These are phyloP conservation scores for Polyommatus iphigenia DNA, from an alignment of 2,888 invertebrate species.

Conservation along the genomic window DNA sequence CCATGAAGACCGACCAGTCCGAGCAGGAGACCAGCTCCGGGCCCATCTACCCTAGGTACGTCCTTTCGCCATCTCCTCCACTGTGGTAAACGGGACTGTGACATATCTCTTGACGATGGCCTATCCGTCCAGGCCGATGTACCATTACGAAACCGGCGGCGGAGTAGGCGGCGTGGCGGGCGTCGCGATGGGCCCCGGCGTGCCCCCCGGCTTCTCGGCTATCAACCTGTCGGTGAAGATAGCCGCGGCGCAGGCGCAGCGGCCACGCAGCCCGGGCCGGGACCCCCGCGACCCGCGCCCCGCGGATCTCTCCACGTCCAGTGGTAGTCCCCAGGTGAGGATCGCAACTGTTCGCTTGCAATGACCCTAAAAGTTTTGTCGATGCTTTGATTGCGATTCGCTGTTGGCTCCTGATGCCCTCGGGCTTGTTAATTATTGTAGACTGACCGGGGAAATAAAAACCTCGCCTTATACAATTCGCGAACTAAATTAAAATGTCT, in stretches of 20 bases:
- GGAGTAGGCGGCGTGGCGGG: conserved; percentile 80
- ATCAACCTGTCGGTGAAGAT: conserved; percentile 93
- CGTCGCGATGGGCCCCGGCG: conserved; percentile 83
- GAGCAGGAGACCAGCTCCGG: conserved; percentile 84
- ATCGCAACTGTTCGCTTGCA: conserved; percentile 38
- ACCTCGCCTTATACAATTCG: background rate
- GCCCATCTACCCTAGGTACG: conserved; percentile 87
- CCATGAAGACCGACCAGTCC: conserved; percentile 85
- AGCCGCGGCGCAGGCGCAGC: conserved; percentile 85
- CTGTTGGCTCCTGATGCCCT: background rate
- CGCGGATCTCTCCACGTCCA: conserved; percentile 92
- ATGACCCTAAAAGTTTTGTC: conserved; percentile 5
- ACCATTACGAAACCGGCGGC: conserved; percentile 86
- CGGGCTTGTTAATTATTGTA: background rate
- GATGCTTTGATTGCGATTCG: background rate
- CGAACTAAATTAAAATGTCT: background rate
- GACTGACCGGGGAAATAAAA: background rate
- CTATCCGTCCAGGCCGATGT: conserved; percentile 85
- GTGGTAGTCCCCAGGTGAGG: conserved; percentile 92
- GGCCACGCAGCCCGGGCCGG: conserved; percentile 86
- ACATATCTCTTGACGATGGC: conserved; percentile 36
- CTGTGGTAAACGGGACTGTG: conserved; percentile 74
- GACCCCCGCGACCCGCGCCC: conserved; percentile 90
- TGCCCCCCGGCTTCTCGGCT: conserved; percentile 88
- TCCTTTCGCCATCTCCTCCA: conserved; percentile 44